phyloP scores from a whole-genome alignment of 2,888 invertebrate genomes.

The Troides oblongomaculatus region DNA sequence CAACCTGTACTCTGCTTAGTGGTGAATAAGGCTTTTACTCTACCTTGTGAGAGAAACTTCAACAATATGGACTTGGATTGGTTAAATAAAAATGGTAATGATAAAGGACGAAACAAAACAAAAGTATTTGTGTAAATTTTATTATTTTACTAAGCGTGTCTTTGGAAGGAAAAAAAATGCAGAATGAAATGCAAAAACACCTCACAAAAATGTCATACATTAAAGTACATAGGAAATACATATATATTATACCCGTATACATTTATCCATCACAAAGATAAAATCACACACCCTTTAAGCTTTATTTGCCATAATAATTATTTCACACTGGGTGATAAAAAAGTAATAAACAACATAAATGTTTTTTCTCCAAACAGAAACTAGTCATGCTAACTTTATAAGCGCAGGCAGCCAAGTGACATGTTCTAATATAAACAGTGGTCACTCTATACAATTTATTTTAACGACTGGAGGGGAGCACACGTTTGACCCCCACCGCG shows the following conservation, averaged over 20 bases:
- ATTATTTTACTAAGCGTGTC: background rate
- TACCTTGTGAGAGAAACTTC: too few species aligned
- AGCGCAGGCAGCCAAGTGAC: background rate
- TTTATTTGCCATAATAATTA: background rate
- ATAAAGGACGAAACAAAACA: slow-evolving; percentile 2
- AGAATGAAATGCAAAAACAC: background rate
- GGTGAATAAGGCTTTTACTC: too few species aligned
- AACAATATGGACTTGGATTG: too few species aligned
- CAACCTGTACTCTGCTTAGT: too few species aligned
- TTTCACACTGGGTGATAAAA: background rate
- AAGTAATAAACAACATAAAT: background rate
- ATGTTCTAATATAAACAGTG: too few species aligned
- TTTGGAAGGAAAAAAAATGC: background rate
- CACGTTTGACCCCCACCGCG: too few species aligned
- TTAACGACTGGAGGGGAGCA: too few species aligned
- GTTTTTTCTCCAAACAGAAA: background rate
- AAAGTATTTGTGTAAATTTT: background rate
- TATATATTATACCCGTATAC: slow-evolving; percentile 3
- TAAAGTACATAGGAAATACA: slow-evolving; percentile 11
- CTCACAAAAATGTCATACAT: background rate
- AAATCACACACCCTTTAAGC: background rate
- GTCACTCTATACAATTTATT: too few species aligned
- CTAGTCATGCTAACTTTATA: background rate
- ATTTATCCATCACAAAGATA: background rate
- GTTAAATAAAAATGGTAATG: too few species aligned